A percentile compares a stretch with the other conserved stretches of the same genome.
These are phyloP conservation scores for Hydraecia micacea DNA, from an alignment of 2,888 invertebrate species.

Conservation along the genomic window DNA sequence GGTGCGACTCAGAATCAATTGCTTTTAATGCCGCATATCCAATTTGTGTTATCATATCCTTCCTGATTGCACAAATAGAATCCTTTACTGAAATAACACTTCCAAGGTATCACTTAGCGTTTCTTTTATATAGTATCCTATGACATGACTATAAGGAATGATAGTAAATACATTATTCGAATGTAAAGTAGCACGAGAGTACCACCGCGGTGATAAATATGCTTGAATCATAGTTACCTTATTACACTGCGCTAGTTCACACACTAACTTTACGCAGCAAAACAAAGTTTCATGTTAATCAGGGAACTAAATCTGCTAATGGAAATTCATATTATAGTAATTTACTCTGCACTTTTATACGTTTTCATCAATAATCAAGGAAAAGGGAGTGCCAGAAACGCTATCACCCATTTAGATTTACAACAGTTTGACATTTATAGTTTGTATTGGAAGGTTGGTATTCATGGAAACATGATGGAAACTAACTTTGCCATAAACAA, in stretches of 20 bases:
- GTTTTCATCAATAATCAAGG: conserved; percentile 62
- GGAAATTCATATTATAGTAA: conserved; percentile 59
- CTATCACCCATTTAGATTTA: conserved; percentile 66
- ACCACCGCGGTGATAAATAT: conserved; percentile 52
- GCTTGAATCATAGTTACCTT: conserved; percentile 64
- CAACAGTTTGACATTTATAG: conserved; percentile 61
- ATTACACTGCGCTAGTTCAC: conserved; percentile 54
- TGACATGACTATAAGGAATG: background rate
- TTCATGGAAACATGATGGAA: conserved; percentile 32
- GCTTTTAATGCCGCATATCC: conserved; percentile 58
- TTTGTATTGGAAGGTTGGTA: conserved; percentile 48
- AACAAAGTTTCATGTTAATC: conserved; percentile 55
- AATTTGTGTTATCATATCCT: conserved; percentile 61
- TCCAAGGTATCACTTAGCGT: conserved; percentile 12
- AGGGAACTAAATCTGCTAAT: conserved; percentile 32
- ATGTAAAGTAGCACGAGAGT: conserved; percentile 41
- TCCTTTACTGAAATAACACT: conserved; percentile 18
- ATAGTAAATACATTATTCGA: conserved; percentile 13
- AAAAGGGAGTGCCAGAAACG: conserved; percentile 78
- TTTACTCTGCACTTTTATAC: conserved; percentile 40
- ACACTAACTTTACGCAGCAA: conserved; percentile 38
- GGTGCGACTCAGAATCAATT: conserved; percentile 47
- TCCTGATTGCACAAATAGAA: conserved; percentile 46
- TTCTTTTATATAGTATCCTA: background rate
- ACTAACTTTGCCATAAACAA: conserved; percentile 10